These are phyloP conservation scores for Cephalopterus ornatus DNA, from an alignment of 2,113 vertebrate species.

Conservation along the genomic window DNA sequence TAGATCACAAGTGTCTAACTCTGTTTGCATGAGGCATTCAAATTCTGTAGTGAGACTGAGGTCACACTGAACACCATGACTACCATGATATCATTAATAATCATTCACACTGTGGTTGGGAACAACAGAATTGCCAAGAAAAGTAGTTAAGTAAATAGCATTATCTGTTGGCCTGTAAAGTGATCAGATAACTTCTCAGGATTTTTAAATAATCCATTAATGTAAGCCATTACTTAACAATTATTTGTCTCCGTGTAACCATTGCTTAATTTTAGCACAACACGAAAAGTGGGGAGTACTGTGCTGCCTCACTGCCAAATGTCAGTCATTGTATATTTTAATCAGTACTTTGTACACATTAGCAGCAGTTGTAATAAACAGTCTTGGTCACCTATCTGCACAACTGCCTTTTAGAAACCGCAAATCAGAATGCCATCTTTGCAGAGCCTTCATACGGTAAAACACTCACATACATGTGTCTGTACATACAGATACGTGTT, in stretches of 20 bases:
- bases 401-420: not conserved
- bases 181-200: constrained; percentile 31
- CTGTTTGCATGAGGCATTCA: constrained; percentile 34
- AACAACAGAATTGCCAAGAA: not conserved
- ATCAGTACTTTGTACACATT: not conserved
- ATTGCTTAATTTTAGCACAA: constrained; percentile 10
- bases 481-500: not conserved
- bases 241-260: constrained; percentile 9
- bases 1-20: constrained; percentile 44
- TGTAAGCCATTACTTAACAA: constrained; percentile 8
- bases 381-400: not conserved
- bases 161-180: constrained; percentile 10
- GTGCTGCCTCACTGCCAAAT: not conserved
- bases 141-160: constrained; percentile 20
- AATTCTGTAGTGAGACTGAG: not conserved
- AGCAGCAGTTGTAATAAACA: not conserved
- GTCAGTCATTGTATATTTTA: not conserved
- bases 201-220: constrained; percentile 46
- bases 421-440: not conserved
- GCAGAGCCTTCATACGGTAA: not conserved
- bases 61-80: not conserved
- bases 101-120: not conserved
- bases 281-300: not conserved
- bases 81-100: not conserved
- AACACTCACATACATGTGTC: not conserved